Base-by-base conservation (phyloP, 2,113 vertebrate genomes). In the Lophochroa leadbeateri region DNA sequence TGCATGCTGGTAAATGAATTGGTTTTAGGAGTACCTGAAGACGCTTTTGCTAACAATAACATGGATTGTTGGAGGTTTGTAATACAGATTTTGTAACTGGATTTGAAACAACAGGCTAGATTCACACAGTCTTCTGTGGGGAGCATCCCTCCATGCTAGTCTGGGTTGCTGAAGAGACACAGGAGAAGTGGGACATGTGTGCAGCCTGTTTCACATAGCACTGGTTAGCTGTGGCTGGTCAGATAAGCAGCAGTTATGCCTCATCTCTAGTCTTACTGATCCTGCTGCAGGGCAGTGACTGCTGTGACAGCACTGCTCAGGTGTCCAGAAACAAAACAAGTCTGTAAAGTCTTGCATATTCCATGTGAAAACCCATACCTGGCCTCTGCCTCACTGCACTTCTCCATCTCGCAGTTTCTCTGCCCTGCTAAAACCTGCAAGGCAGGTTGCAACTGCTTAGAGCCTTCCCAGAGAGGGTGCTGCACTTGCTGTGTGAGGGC, bases 1-100 rank as follows among this genome's bases (percentile, higher is more conserved):
- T 83, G 58, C 86, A 20, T 39, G 81, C 83, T 94, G 65, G 8
- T 88, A 91, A 82, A 95, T 82, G 20, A 76, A 67, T 58, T 69
- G 44, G 35, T n/a, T 39, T 61, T 46, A 52, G 33, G 68, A 75
- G 50, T 17, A 95, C 29, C 41, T 81, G 67, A 91, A 89, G 53
- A 76, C 27, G 17, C 13, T 87, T 96, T 35, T 90, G 47, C 44
- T 90, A 50, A 65, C 49, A 92, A 25, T 60, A 70, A 39, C 19
- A 20, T 14, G 41, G 67, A 27, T 74, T 47, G 3, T 46, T 7
- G 13, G 63, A 58, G 43, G 9, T 80, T 67, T 85, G 65, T 65
- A 93, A 57, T 46, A 16, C 9, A 19, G n/a, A 52, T 84, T 82
- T 82, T 61, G 52, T 61, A 87, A 92, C 2, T 77, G 55, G 64